Evolutionary conservation across 2,113 vertebrate genomes (phyloP), one percentile per base, ranked within the genome.

Genomic region (Mustelus asterias): DNA sequence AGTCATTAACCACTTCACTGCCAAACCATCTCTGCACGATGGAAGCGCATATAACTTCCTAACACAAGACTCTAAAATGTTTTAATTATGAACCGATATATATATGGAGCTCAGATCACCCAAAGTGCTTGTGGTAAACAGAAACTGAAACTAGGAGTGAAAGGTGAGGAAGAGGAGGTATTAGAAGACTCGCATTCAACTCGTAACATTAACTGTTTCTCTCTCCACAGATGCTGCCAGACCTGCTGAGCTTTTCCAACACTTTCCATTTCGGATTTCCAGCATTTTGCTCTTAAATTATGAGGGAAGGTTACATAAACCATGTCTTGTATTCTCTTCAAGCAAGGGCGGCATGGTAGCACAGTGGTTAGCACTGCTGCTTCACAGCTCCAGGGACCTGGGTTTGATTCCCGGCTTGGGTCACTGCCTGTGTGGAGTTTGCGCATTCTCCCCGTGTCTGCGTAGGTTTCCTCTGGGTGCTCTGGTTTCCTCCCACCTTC

Each of bases 1-100:
- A 48, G 41, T 54, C 92, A 54, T 95, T 95, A 95, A 95, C 94
- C 14, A 72, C 33, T 70, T 48, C 94, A 70, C 13, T 76, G 67
- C 94, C 44, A 29, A 95, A 95, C 33, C 41, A 54, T 24, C 44
- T 72, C 13, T 72, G 24, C 29, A 54, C 69, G 48, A 48, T 93
- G 16, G 22, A 63, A 33, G 26, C 18, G 33, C 14, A 13, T 4
- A n/a, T 26, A 48, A 44, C 22, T 44, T 95, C 48, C 14, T 18
- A 95, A 22, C 72, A 48, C 76, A 24, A n/a, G 18, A 80, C 22
- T 37, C 5, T 22, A 69, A 44, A 26, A 48, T 33, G 1, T 29
- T 33, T 63, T 90, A 11, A 90, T 8, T 4, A 90, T 37, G 3
- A 65, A 33, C 10, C 16, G 29, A 65, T 37, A n/a, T 65, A n/a